These are phyloP conservation scores for Emmelina monodactyla DNA, from an alignment of 2,888 invertebrate genomes.

Conservation along the genomic window DNA sequence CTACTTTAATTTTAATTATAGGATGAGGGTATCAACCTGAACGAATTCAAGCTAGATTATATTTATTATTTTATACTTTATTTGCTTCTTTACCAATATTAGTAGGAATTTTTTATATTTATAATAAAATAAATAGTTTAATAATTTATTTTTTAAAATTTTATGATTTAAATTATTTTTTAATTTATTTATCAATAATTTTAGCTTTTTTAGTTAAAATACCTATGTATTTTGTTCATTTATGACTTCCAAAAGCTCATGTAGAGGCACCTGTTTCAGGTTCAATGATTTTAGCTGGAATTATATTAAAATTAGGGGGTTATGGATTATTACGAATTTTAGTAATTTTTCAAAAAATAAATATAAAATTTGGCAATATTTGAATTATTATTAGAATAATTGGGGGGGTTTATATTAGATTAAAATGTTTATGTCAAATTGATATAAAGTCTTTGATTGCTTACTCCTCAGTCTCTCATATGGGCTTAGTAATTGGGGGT, in stretches of 20 bases:
- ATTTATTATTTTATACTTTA: conserved; percentile 76
- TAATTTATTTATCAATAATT: conserved; percentile 63
- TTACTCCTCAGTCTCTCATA: conserved; percentile 77
- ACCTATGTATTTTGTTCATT: conserved; percentile 74
- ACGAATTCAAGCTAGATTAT: conserved; percentile 70
- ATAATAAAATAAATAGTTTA: conserved; percentile 43
- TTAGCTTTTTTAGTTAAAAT: conserved; percentile 76
- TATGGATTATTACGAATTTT: conserved; percentile 71
- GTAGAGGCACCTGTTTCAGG: conserved; percentile 77
- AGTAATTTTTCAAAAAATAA: conserved; percentile 48
- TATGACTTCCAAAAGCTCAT: conserved; percentile 78
- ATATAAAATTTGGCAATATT: conserved; percentile 56
- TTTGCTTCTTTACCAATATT: conserved; percentile 72
- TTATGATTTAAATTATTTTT: conserved; percentile 39
- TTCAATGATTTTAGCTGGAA: conserved; percentile 77
- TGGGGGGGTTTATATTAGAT: conserved; percentile 67
- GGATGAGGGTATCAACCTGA: conserved; percentile 75
- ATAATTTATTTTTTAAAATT: conserved; percentile 60
- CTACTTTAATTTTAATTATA: conserved; percentile 71
- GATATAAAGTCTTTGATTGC: conserved; percentile 79
- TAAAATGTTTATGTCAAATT: conserved; percentile 72
- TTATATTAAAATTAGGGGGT: conserved; percentile 76
- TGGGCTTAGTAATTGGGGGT: conserved; percentile 68
- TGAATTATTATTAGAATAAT: conserved; percentile 63
- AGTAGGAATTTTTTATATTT: conserved; percentile 62